Evolutionary conservation across 1,140 invertebrate species (phyloP).

Genomic region (Rhynchophorus ferrugineus): DNA sequence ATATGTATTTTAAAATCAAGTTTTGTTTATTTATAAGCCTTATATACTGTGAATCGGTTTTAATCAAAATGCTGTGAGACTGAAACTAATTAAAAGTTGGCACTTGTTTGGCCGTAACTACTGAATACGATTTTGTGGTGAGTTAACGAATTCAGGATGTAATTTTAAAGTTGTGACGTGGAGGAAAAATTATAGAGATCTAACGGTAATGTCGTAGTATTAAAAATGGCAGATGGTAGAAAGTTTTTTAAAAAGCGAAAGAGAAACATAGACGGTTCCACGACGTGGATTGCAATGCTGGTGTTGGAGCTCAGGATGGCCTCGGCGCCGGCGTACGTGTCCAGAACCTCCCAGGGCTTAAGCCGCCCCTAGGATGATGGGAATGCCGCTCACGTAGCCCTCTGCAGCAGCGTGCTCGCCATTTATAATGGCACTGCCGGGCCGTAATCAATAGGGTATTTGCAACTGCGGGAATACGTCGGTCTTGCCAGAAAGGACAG

Average conservation of each 20-base stretch:
- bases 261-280: background rate
- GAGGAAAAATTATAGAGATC: too few relatives aligned
- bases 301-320: conserved; percentile 2
- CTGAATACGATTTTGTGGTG: too few relatives aligned
- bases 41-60: too few relatives aligned
- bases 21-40: too few relatives aligned
- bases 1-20: too few relatives aligned
- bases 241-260: background rate
- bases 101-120: too few relatives aligned
- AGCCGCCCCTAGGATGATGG: conserved; percentile 20
- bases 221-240: background rate
- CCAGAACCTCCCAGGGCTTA: conserved; percentile 21
- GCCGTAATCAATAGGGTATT: conserved; percentile 56
- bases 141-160: too few relatives aligned
- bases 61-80: too few relatives aligned
- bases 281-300: background rate
- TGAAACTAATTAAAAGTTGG: too few relatives aligned
- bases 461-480: conserved; percentile 48
- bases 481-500: conserved; percentile 10
- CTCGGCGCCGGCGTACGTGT: conserved; percentile 22
- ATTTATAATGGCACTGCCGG: conserved; percentile 50
- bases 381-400: conserved; percentile 54
- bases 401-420: conserved; percentile 56
- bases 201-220: background rate
- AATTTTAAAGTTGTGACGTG: too few relatives aligned